These are phyloP conservation scores for Drosophila macrospina DNA, from an alignment of 2,888 invertebrate species.

Conservation along the genomic window DNA sequence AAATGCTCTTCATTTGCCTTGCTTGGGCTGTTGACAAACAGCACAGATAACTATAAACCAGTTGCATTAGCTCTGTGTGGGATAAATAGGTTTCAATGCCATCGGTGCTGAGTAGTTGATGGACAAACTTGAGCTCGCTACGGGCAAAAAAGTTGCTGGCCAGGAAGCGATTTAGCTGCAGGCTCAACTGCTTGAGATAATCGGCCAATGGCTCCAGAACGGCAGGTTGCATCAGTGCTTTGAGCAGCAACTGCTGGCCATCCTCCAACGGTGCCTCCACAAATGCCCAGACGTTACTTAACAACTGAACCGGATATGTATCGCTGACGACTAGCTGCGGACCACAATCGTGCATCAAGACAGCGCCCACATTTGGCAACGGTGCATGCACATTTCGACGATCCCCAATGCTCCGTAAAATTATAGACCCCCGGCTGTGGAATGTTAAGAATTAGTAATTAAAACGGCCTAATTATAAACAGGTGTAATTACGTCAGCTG, in stretches of 20 bases:
- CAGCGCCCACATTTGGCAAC: conserved; percentile 83
- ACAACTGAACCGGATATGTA: conserved; percentile 81
- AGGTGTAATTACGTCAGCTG: conserved; percentile 74
- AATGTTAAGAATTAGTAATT: conserved; percentile 25
- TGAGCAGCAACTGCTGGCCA: conserved; percentile 65
- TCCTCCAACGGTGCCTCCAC: conserved; percentile 63
- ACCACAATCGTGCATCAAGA: conserved; percentile 77
- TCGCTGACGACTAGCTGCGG: conserved; percentile 83
- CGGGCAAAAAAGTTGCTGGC: conserved; percentile 86
- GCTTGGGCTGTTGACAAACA: conserved; percentile 88
- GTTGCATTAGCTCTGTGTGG: conserved; percentile 73
- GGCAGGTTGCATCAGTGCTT: conserved; percentile 70
- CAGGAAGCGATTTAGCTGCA: conserved; percentile 70
- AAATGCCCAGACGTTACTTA: conserved; percentile 81
- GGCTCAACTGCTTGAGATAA: conserved; percentile 69
- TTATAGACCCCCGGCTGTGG: conserved; percentile 77
- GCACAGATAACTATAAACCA: conserved; percentile 88
- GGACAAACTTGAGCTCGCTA: conserved; percentile 87
- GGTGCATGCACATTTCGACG: conserved; percentile 82
- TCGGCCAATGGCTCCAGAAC: conserved; percentile 75
- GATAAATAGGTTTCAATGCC: conserved; percentile 76
- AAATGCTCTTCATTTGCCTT: conserved; percentile 87
- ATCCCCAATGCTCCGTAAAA: conserved; percentile 74
- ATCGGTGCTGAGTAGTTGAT: conserved; percentile 79
- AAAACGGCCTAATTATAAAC: conserved; percentile 27